Conservation (phyloP, 2,797 vertebrate genomes). For the Rhinophrynus dorsalis region DNA sequence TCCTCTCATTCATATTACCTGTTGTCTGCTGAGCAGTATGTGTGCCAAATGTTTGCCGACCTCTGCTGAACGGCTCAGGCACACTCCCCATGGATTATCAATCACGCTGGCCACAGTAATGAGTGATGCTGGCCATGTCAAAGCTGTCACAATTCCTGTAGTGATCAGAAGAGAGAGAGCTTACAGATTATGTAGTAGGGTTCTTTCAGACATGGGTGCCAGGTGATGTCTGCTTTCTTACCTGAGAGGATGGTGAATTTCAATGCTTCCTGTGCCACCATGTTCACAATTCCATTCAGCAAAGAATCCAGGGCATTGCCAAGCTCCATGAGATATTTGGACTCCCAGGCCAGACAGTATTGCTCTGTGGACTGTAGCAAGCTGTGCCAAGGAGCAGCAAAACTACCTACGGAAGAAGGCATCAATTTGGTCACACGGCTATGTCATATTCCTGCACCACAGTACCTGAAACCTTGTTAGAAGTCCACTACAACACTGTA, state of each 20-base stretch:
- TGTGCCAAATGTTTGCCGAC: conserved; percentile 94
- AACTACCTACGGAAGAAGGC: conserved; percentile 68
- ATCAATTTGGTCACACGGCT: too few species aligned
- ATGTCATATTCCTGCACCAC: too few species aligned
- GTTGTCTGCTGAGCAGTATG: conserved; percentile 84
- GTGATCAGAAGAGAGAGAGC: background rate
- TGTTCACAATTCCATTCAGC: conserved; percentile 87
- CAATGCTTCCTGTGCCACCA: conserved; percentile 93
- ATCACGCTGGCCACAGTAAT: conserved; percentile 87
- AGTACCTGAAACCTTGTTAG: too few species aligned
- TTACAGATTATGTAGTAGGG: background rate
- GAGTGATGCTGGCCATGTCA: conserved; percentile 89
- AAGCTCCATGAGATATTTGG: conserved; percentile 88
- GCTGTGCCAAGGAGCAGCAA: conserved; percentile 87
- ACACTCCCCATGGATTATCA: conserved; percentile 96
- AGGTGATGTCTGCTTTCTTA: conserved; percentile 53
- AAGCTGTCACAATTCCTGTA: conserved; percentile 85
- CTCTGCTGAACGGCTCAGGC: conserved; percentile 89
- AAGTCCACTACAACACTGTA: too few species aligned
- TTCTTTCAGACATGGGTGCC: conserved; percentile 64
- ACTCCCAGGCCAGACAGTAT: conserved; percentile 96
- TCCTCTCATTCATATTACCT: conserved; percentile 75
- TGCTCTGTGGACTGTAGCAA: conserved; percentile 84
- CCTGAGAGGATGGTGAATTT: conserved; percentile 94
- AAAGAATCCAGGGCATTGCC: conserved; percentile 83